A percentile compares a stretch with the other conserved stretches of the same genome.
These are phyloP conservation scores for Listronotus oregonensis DNA, from an alignment of 1,140 invertebrate genomes.

Conservation along the genomic window DNA sequence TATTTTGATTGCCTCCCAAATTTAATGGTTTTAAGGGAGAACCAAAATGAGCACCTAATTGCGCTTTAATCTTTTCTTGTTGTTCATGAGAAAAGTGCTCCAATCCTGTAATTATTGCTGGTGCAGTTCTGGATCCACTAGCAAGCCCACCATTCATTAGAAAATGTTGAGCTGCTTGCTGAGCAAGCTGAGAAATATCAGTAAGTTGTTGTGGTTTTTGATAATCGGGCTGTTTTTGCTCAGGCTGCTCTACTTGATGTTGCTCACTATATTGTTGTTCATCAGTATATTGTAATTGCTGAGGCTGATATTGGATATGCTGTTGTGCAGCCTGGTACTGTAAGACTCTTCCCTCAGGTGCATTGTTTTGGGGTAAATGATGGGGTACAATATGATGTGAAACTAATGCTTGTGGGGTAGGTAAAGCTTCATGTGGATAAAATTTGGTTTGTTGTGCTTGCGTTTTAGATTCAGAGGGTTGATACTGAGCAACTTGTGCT, in stretches of 20 bases:
- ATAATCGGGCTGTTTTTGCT: slow-evolving; percentile 23
- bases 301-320: slow-evolving; percentile 11
- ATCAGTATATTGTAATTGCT: slow-evolving; percentile 9
- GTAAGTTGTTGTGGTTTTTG: slow-evolving; percentile 26
- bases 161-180: slow-evolving; percentile 47
- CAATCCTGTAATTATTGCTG: slow-evolving; percentile 53
- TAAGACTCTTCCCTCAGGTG: slow-evolving; percentile 6
- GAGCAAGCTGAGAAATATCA: slow-evolving; percentile 44
- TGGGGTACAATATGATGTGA: slow-evolving; percentile 13
- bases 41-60: slow-evolving; percentile 48
- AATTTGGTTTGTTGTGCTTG: slow-evolving; percentile 9
- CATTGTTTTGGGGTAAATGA: slow-evolving; percentile 5
- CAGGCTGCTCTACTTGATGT: slow-evolving; percentile 4
- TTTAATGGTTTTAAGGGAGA: slow-evolving; percentile 37
- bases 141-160: slow-evolving; percentile 9
- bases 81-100: slow-evolving; percentile 54
- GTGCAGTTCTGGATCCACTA: slow-evolving; percentile 32
- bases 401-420: slow-evolving; percentile 22
- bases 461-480: background rate
- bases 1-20: slow-evolving; percentile 3
- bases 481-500: background rate
- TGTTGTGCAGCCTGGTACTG: slow-evolving; percentile 8
- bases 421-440: slow-evolving; percentile 20
- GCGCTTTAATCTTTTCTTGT: slow-evolving; percentile 53
- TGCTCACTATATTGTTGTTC: slow-evolving; percentile 22